Percentiles rank a stretch among this genome's conserved stretches.
Evolutionary conservation across 2,797 vertebrate genomes (phyloP).

Genomic region (Okamejei kenojei): DNA sequence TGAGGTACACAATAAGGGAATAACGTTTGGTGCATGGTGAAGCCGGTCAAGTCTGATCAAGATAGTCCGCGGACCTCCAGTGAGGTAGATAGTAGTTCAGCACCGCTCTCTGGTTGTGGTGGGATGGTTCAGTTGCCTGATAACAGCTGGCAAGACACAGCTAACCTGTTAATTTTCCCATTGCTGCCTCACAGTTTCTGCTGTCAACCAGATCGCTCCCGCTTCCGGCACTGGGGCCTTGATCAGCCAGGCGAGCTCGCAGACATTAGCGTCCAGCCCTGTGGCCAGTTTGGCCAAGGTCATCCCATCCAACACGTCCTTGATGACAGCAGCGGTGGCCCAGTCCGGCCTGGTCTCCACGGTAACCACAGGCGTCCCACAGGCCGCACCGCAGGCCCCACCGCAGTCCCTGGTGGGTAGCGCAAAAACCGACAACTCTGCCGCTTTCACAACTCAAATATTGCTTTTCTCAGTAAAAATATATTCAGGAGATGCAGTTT

Average conservation of each 20-base stretch:
- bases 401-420: slow-evolving; percentile 56
- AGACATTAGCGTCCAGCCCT: slow-evolving; percentile 42
- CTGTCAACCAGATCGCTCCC: slow-evolving; percentile 50
- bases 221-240: slow-evolving; percentile 52
- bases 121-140: no score
- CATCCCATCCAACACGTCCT: slow-evolving; percentile 68
- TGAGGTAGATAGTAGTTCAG: no score
- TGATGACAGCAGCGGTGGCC: slow-evolving; percentile 53
- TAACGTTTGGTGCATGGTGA: no score
- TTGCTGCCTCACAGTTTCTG: slow-evolving; percentile 45
- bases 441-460: no score
- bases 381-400: slow-evolving; percentile 45
- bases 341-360: slow-evolving; percentile 50
- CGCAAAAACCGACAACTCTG: slow-evolving; percentile 41
- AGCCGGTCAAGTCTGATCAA: no score
- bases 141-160: neutral
- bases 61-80: no score
- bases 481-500: no score
- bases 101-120: no score
- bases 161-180: neutral
- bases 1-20: no score
- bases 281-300: slow-evolving; percentile 59
- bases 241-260: slow-evolving; percentile 56
- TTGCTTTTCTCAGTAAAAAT: no score
- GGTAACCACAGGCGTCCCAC: slow-evolving; percentile 52